phyloP scores from a whole-genome alignment of 2,113 vertebrate genomes.

The Lonchura striata region DNA sequence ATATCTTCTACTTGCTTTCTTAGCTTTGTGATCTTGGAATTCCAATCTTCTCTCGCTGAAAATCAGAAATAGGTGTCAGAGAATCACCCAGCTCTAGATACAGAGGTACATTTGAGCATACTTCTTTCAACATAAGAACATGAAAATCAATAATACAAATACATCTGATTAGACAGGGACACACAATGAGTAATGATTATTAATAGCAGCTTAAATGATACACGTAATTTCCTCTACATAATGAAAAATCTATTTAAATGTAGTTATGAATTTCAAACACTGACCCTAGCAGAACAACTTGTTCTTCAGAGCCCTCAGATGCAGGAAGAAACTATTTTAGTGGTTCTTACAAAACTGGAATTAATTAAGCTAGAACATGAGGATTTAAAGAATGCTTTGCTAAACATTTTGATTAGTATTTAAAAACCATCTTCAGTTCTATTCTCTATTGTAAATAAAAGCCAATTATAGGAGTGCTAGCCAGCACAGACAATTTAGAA shows the following conservation, averaged over 20 bases:
- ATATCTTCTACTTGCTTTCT: constrained; percentile 81
- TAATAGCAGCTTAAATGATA: neutral
- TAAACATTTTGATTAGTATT: neutral
- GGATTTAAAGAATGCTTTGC: neutral
- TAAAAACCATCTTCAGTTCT: neutral
- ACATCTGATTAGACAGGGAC: neutral
- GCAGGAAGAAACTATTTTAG: neutral
- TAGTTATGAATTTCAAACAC: neutral
- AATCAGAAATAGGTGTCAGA: neutral
- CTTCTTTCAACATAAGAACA: neutral
- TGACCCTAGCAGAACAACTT: neutral
- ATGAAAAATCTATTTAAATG: neutral
- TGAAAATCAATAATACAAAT: neutral
- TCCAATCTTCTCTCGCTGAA: constrained; percentile 81
- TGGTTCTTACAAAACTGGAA: neutral
- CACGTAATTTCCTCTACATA: neutral
- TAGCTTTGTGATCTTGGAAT: constrained; percentile 79
- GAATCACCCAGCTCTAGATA: neutral
- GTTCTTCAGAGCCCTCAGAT: neutral
- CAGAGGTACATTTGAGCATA: neutral
- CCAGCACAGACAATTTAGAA: neutral
- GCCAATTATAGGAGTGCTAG: neutral
- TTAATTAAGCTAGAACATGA: neutral
- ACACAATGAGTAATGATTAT: neutral
- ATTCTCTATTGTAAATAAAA: neutral